Evolutionary conservation across 1,140 invertebrate genomes (phyloP).

Genomic region (Drosophila arizonae): DNA sequence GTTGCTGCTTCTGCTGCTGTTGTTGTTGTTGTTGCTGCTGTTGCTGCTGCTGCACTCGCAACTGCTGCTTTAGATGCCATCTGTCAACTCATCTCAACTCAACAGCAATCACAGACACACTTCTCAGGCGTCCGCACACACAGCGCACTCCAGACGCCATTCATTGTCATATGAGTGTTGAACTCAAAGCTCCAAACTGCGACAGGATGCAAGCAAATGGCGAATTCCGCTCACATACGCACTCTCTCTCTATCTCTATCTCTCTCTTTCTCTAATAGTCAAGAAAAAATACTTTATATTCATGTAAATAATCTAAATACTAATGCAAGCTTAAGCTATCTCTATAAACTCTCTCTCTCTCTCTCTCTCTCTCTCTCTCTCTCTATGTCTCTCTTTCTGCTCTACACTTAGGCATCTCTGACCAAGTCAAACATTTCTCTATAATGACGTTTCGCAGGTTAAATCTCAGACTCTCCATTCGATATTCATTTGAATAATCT

Average conservation of each 20-base stretch:
- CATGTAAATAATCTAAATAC: background rate
- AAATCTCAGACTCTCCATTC: background rate
- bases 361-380: too few relatives aligned
- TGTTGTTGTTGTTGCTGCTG: slow-evolving; percentile 19
- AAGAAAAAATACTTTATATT: background rate
- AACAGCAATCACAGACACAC: slow-evolving; percentile 56
- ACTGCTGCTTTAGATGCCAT: slow-evolving; percentile 40
- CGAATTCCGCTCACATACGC: slow-evolving; percentile 13
- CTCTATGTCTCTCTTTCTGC: too few relatives aligned
- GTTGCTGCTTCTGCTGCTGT: slow-evolving; percentile 27
- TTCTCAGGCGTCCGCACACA: slow-evolving; percentile 39
- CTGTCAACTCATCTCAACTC: slow-evolving; percentile 55
- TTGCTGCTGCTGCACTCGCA: slow-evolving; percentile 25
- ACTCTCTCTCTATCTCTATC: slow-evolving; percentile 2
- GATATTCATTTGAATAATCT: background rate
- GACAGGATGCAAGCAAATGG: slow-evolving; percentile 51
- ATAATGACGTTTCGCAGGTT: too few relatives aligned
- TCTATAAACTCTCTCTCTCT: too few relatives aligned
- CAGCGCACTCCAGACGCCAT: slow-evolving; percentile 41
- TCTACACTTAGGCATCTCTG: too few relatives aligned
- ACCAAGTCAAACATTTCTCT: too few relatives aligned
- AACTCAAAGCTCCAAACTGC: slow-evolving; percentile 6
- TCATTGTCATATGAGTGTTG: slow-evolving; percentile 41
- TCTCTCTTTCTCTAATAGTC: slow-evolving; percentile 29
- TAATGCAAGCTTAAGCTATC: too few relatives aligned